These are phyloP conservation scores for Ptychobarbus kaznakovi DNA, from an alignment of 2,797 vertebrate species.

Conservation along the genomic window DNA sequence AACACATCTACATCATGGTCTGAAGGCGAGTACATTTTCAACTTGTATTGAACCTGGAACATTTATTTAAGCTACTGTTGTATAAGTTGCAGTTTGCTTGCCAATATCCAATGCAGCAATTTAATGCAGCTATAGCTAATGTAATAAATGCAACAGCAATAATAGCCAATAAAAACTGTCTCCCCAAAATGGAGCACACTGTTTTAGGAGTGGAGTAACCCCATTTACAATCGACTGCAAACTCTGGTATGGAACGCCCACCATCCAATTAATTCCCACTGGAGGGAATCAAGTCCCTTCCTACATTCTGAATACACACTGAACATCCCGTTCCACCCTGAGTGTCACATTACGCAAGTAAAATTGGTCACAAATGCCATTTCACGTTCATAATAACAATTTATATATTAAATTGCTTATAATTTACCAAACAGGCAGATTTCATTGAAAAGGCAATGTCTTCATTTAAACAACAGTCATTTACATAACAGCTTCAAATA, in stretches of 20 bases:
- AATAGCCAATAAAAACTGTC: neutral
- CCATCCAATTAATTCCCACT: neutral
- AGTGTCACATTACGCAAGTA: neutral
- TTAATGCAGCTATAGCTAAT: neutral
- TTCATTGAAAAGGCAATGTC: neutral
- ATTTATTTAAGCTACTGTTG: too few species aligned
- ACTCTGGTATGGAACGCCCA: neutral
- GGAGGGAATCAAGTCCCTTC: constrained; percentile 6
- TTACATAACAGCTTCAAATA: constrained; percentile 14
- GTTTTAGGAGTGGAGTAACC: neutral
- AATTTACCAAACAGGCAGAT: constrained; percentile 34
- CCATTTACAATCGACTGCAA: neutral
- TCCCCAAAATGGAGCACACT: neutral
- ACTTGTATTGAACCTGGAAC: too few species aligned
- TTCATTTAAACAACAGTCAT: constrained; percentile 17
- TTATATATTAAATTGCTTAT: neutral
- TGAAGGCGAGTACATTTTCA: neutral
- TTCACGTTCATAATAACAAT: neutral
- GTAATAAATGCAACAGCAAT: neutral
- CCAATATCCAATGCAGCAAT: neutral
- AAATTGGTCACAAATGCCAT: neutral
- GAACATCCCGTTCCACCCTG: neutral
- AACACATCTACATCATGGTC: neutral
- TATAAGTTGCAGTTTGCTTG: neutral
- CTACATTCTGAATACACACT: neutral